Evolutionary conservation across 2,113 vertebrate species (phyloP).

Genomic region (Illadopsis cleaveri): DNA sequence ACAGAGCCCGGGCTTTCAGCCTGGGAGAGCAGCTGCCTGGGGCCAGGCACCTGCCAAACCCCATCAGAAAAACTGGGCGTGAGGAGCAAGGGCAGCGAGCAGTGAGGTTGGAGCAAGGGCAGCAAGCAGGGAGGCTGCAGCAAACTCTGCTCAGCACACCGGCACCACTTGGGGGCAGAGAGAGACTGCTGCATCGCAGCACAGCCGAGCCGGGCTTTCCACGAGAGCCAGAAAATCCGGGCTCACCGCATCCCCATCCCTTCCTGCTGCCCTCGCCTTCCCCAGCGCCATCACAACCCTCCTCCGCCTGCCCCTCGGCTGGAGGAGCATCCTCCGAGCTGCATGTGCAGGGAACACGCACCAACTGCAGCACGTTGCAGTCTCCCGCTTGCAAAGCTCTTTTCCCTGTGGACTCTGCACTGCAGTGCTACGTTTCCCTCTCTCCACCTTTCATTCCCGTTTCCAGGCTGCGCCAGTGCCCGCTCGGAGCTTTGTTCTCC

Average conservation of each 20-base stretch:
- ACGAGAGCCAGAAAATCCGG: neutral
- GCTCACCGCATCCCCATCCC: neutral
- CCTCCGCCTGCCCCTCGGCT: neutral
- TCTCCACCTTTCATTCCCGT: neutral
- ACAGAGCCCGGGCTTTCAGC: neutral
- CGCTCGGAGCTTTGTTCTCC: neutral
- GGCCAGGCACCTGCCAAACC: neutral
- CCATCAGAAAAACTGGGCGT: fast-evolving
- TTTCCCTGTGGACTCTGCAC: neutral
- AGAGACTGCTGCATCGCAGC: neutral
- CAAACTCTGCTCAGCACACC: neutral
- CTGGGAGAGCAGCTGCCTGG: neutral
- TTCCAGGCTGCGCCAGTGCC: neutral
- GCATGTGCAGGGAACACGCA: neutral
- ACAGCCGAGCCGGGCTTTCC: neutral
- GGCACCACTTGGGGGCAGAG: conserved; percentile 61
- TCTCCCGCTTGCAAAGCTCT: neutral
- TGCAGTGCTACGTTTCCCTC: conserved; percentile 20
- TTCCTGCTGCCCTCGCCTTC: neutral
- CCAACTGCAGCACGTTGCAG: neutral
- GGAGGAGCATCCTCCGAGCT: neutral
- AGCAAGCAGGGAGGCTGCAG: neutral
- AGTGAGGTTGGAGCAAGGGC: neutral
- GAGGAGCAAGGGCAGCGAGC: neutral
- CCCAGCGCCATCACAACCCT: neutral